phyloP scores from a whole-genome alignment of 1,140 invertebrate species.

The Microplitis demolitor region DNA sequence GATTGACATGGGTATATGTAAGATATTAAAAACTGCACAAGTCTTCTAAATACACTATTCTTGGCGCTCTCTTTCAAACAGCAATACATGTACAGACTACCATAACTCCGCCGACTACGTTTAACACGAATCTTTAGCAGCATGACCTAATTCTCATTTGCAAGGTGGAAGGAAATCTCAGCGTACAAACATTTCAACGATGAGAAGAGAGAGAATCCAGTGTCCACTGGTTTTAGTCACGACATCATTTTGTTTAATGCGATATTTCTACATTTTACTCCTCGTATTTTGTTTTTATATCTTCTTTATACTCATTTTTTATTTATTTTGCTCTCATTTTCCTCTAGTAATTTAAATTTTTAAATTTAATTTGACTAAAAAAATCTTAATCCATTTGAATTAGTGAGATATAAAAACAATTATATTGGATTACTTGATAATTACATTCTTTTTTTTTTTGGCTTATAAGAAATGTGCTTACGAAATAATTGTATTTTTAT shows the following conservation, averaged over 20 bases:
- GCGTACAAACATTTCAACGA: not conserved
- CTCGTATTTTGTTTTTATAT: not conserved
- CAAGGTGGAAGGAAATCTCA: not conserved
- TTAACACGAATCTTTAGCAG: not conserved
- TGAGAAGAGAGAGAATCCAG: too few species aligned
- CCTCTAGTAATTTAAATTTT: too few species aligned
- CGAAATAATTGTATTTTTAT: too few species aligned
- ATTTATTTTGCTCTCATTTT: not conserved
- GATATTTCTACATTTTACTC: not conserved
- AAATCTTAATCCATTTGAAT: too few species aligned
- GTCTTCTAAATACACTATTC: not conserved
- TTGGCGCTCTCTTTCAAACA: not conserved
- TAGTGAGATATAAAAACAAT: not conserved
- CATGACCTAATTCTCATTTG: constrained; percentile 1
- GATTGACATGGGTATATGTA: not conserved
- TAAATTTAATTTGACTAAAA: not conserved
- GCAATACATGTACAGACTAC: not conserved
- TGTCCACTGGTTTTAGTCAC: not conserved
- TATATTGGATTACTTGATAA: not conserved
- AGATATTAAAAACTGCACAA: not conserved
- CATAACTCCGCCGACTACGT: not conserved
- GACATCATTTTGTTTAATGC: not conserved
- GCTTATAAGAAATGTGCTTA: too few species aligned
- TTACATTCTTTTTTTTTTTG: not conserved
- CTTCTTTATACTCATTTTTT: not conserved